A percentile compares a stretch with the other conserved stretches of the same genome.
These are phyloP conservation scores for Pygocentrus nattereri DNA, from an alignment of 2,797 vertebrate genomes.

Conservation along the genomic window DNA sequence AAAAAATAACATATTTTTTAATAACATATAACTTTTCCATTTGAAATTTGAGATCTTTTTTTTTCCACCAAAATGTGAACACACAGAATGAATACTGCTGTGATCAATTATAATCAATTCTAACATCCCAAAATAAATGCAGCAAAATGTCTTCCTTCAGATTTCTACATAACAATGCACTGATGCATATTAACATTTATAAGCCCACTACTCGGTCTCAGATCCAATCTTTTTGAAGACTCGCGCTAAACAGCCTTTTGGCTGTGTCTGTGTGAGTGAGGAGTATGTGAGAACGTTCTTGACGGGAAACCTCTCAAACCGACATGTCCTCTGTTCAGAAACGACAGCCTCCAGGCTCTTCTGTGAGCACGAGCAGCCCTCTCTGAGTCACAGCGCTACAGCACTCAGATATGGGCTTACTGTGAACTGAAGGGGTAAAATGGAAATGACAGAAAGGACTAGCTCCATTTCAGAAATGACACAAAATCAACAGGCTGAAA, in stretches of 20 bases:
- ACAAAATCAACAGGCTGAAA: slow-evolving; percentile 29
- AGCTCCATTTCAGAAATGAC: slow-evolving; percentile 23
- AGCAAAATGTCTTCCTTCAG: no score
- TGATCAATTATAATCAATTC: not conserved
- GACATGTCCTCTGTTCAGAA: slow-evolving; percentile 3
- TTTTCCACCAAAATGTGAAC: not conserved
- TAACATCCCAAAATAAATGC: not conserved
- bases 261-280: not conserved
- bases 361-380: slow-evolving; percentile 3
- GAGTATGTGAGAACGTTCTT: not conserved
- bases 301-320: slow-evolving; percentile 3
- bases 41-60: no score
- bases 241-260: not conserved
- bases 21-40: no score
- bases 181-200: not conserved
- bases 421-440: slow-evolving; percentile 9
- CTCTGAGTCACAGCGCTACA: slow-evolving; percentile 12
- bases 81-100: not conserved
- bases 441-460: slow-evolving; percentile 25
- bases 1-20: no score
- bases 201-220: not conserved
- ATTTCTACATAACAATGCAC: not conserved
- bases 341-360: slow-evolving; percentile 9
- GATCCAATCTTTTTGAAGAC: not conserved
- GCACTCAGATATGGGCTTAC: slow-evolving; percentile 27